Evolutionary conservation across 1,140 invertebrate species (phyloP).

Genomic region (Mya arenaria): DNA sequence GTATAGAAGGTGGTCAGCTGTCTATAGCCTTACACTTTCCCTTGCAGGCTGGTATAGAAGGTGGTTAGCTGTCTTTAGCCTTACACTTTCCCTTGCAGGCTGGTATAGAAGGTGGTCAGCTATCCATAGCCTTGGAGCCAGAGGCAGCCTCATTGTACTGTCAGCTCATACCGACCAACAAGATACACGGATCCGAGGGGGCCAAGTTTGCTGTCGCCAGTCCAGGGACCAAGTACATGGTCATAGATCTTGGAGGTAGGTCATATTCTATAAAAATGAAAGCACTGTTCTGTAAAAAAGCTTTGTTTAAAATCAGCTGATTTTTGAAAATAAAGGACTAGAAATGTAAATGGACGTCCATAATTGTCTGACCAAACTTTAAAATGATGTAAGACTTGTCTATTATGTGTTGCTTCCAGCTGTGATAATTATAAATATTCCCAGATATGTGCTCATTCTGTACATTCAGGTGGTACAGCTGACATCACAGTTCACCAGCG

Average conservation of each 20-base stretch:
- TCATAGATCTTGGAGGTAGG: constrained; percentile 56
- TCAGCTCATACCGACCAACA: constrained; percentile 32
- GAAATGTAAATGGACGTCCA: too few species aligned
- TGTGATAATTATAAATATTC: not conserved
- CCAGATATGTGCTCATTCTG: not conserved
- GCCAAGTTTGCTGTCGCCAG: constrained; percentile 43
- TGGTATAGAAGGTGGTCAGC: constrained; percentile 40
- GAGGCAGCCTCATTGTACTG: constrained; percentile 45
- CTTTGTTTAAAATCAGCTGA: too few species aligned
- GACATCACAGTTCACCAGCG: constrained; percentile 52
- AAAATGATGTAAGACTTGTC: not conserved
- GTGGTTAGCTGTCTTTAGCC: too few species aligned
- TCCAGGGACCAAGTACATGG: constrained; percentile 49
- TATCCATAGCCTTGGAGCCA: constrained; percentile 48
- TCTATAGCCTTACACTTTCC: too few species aligned
- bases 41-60: too few species aligned
- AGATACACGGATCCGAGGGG: constrained; percentile 25
- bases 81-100: constrained; percentile 28
- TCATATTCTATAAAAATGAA: too few species aligned
- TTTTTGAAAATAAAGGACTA: too few species aligned
- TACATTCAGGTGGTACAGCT: constrained; percentile 46
- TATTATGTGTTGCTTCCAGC: not conserved
- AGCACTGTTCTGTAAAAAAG: too few species aligned
- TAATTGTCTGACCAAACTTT: not conserved
- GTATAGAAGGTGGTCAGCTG: too few species aligned